phyloP scores from a whole-genome alignment of 1,140 invertebrate genomes.

The Zeugodacus cucurbitae region DNA sequence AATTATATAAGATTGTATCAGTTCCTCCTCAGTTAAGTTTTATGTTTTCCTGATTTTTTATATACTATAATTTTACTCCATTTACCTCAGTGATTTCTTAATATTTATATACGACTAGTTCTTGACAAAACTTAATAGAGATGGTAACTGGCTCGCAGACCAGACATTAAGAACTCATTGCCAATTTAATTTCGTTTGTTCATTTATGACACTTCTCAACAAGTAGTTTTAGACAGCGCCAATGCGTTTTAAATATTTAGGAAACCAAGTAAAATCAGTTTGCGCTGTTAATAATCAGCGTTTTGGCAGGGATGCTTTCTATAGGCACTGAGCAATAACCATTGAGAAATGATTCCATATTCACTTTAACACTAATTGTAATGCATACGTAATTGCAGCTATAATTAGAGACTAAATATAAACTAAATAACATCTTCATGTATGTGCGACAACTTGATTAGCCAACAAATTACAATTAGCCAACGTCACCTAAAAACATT shows the following conservation, averaged over 20 bases:
- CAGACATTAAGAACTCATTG: slow-evolving; percentile 1
- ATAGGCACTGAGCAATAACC: slow-evolving; percentile 4
- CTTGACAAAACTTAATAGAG: background rate
- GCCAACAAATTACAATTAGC: background rate
- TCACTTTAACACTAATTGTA: background rate
- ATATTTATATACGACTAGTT: background rate
- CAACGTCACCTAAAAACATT: background rate
- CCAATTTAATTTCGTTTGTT: background rate
- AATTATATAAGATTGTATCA: background rate
- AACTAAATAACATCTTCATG: background rate
- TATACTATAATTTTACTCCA: background rate
- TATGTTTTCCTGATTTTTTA: background rate
- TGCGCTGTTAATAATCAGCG: background rate
- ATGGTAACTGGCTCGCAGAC: background rate
- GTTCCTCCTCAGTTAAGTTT: background rate
- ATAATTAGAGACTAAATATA: background rate
- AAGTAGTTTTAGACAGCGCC: background rate
- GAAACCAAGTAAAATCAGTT: background rate
- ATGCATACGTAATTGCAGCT: background rate
- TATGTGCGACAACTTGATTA: background rate
- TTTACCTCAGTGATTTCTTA: background rate
- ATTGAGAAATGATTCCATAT: slow-evolving; percentile 19
- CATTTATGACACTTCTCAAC: slow-evolving; percentile 42
- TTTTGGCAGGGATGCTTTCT: slow-evolving; percentile 25
- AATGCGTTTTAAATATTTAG: background rate